Evolutionary conservation across 2,113 vertebrate species (phyloP), one percentile per base, ranked within the genome.

Genomic region (Caranx ignobilis): DNA sequence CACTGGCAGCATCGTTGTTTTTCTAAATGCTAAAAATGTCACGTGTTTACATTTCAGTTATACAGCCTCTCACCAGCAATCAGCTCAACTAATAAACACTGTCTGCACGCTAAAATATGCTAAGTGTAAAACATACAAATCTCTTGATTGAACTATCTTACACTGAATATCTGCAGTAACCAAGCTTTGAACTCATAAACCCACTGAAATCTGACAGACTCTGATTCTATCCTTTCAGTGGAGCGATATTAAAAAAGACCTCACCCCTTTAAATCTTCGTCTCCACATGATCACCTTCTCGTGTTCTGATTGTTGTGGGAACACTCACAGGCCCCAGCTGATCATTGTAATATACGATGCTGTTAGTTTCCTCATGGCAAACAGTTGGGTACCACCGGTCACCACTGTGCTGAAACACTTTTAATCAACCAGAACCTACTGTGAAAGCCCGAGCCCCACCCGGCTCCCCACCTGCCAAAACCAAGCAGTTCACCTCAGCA

Each of bases 401-500:
- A 77, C 85, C 76, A 87, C 84, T 92, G 90, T 68, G 88, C 87
- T 85, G 80, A 87, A 92, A 81, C 80, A 85, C 91, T 95, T 95
- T 95, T 95, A 95, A 95, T 95, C 89, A 95, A 93, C 83, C 67
- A 81, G 84, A 81, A 63, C 87, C 90, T 48, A 88, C 88, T 88
- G 91, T 92, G 93, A 92, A 64, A 80, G 79, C 71, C 85, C 0
- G 3, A 57, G 73, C 80, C 64, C 87, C 71, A 43, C 79, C 85
- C 55, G 84, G 82, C 90, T 87, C 89, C 93, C 91, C 87, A 85
- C 89, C 85, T 84, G 82, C 87, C 71, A 77, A 56, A 82, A 83
- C 82, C 62, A 19, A 90, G 83, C 77, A 13, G 78, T 92, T 95
- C 94, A 93, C 94, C 94, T 94, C 93, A 94, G 95, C 94, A 95